A percentile compares a stretch with the other conserved stretches of the same genome.
Conservation (phyloP, 2,888 invertebrate species). For the Keiferia lycopersicella region DNA sequence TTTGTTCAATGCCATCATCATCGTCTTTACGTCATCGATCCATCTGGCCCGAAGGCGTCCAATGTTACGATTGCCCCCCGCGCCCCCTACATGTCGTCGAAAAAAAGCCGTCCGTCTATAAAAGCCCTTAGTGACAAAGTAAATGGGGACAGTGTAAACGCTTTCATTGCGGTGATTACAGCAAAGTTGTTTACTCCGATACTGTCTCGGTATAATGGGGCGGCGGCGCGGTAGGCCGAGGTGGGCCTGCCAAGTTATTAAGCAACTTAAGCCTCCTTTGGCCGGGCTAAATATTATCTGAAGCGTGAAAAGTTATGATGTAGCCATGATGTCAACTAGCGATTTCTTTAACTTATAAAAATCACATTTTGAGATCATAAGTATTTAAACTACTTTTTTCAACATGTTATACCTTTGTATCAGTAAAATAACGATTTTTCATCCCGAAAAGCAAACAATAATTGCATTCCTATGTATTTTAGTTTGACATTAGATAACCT, state of each 20-base stretch:
- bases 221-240: slow-evolving; percentile 5
- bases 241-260: slow-evolving; percentile 7
- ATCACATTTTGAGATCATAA: too few relatives aligned
- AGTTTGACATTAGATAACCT: too few relatives aligned
- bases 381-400: too few relatives aligned
- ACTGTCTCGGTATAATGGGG: slow-evolving; percentile 36
- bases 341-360: too few relatives aligned
- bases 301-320: background rate
- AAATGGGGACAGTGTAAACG: slow-evolving; percentile 43
- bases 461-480: too few relatives aligned
- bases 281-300: background rate
- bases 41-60: too few relatives aligned
- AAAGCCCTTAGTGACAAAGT: slow-evolving; percentile 39
- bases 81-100: background rate
- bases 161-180: slow-evolving; percentile 46
- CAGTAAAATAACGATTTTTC: too few relatives aligned
- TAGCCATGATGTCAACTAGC: too few relatives aligned
- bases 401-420: too few relatives aligned
- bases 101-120: background rate
- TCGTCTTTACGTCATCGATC: too few relatives aligned
- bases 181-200: slow-evolving; percentile 34
- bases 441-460: background rate
- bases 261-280: background rate
- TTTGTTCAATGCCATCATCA: too few relatives aligned
- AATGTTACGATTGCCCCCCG: too few relatives aligned